Percentiles rank a stretch among this genome's conserved stretches.
Evolutionary conservation across 2,113 vertebrate species (phyloP).

Genomic region (Ctenodactylus gundi): DNA sequence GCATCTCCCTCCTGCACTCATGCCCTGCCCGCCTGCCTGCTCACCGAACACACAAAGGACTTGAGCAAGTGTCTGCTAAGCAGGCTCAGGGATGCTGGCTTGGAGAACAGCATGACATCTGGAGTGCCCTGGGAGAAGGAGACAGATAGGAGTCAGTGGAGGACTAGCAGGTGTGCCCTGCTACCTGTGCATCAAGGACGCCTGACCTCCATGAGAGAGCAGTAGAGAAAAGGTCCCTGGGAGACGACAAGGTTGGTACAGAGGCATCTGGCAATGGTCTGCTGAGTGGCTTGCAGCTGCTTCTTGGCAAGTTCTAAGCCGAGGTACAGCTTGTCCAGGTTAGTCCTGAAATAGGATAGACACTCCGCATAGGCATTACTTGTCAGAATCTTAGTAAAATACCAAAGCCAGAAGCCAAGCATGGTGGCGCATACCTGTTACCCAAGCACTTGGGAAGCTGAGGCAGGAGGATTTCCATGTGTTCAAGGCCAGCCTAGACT

Average conservation of each 20-base stretch:
- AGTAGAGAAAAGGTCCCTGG: slow-evolving; percentile 98
- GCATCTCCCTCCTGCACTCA: background rate
- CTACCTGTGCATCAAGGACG: rapidly evolving
- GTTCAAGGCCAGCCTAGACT: no score
- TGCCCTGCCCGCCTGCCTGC: slow-evolving; percentile 22
- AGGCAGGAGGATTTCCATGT: no score
- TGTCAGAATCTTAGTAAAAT: background rate
- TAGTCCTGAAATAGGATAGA: slow-evolving; percentile 84
- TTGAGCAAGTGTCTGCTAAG: slow-evolving; percentile 95
- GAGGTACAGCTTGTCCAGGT: slow-evolving; percentile 90
- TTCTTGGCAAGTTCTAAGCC: slow-evolving; percentile 96
- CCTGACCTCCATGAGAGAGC: slow-evolving; percentile 93
- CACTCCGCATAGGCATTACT: rapidly evolving
- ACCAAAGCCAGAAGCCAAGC: no score
- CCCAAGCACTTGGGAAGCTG: no score
- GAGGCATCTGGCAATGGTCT: slow-evolving; percentile 97
- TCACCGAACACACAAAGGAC: slow-evolving; percentile 94
- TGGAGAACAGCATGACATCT: slow-evolving; percentile 95
- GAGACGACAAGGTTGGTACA: slow-evolving; percentile 97
- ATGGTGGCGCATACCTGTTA: no score
- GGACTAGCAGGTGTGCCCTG: background rate
- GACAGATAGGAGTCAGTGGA: background rate
- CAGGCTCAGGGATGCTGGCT: slow-evolving; percentile 91
- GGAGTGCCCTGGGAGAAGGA: slow-evolving; percentile 89
- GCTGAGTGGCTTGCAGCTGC: slow-evolving; percentile 93